Percentiles rank a stretch among this genome's conserved stretches.
Conservation (phyloP, 2,113 vertebrate genomes). For the Oxygymnocypris stewartii region DNA sequence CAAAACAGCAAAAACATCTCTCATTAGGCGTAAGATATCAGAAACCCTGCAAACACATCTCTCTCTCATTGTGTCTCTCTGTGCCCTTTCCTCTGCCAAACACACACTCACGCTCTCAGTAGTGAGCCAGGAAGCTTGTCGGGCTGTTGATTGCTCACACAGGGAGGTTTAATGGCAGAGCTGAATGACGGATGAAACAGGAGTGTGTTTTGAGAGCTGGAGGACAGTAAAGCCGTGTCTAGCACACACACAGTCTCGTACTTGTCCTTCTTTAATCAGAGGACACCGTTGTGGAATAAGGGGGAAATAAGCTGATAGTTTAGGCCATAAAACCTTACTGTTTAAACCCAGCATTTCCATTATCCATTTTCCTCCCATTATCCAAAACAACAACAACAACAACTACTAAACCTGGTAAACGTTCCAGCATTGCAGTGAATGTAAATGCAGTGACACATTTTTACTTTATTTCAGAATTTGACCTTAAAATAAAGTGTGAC, state of each 20-base stretch:
- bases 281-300: not conserved
- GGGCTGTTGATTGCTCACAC: constrained; percentile 38
- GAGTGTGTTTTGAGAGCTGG: constrained; percentile 24
- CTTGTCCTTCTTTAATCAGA: constrained; percentile 15
- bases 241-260: not conserved
- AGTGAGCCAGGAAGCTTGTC: constrained; percentile 19
- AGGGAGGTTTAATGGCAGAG: constrained; percentile 35
- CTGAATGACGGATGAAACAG: constrained; percentile 28
- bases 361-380: not conserved
- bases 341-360: not conserved
- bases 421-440: not conserved
- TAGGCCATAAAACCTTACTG: constrained; percentile 1
- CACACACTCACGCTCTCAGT: constrained; percentile 20
- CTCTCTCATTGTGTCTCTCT: not conserved
- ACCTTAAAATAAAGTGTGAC: too few relatives aligned
- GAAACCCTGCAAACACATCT: not conserved
- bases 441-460: not conserved
- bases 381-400: not conserved
- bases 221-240: not conserved
- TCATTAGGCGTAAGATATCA: constrained; percentile 23
- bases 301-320: not conserved
- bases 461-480: not conserved
- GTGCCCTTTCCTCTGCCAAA: constrained; percentile 9
- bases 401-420: not conserved
- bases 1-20: not conserved